Base-by-base conservation (phyloP, 2,888 invertebrate species). In the Dicyrtomina minuta region DNA sequence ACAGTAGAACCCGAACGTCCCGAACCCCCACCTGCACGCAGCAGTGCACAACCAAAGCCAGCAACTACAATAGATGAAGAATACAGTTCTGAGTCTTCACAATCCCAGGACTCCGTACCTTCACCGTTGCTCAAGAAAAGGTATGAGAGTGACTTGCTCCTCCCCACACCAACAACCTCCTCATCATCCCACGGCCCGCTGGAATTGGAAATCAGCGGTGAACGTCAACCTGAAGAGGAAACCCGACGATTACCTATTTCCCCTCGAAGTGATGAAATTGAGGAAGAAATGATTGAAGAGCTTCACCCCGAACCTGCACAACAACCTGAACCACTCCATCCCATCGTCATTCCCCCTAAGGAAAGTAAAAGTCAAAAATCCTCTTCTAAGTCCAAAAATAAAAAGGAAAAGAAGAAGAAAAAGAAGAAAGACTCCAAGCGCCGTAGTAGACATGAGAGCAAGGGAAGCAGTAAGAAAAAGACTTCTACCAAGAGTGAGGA, bases 91-190 rank as follows among this genome's bases (percentile, higher is more conserved):
- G 59, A 49, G 17, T 44, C 58, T 2, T 70, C 72, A 26, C 70
- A 70, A 24, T 77, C 75, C 1, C 67, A 74, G 55, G 78, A 78
- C 58, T 78, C 78, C 26, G 75, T 76, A 6, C 78, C 78, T 10
- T 78, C 78, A 6, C 78, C 78, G 5, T 68, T 78, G 2, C 65
- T 78, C 17, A 77, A 77, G 53, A 72, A 71, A 55, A 71, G 72
- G 24, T 75, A 75, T 65, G 74, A 75, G 53, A 17, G 17, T 51
- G 51, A 51, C 8, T 51, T 51, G 17, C 51, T 22, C 51, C 17
- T 20, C 2, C 17, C 51, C 17, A 17, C 51, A 2, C 3, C 51
- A 2, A n/a, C n/a, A n/a, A n/a, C 51, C 2, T 51, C 51, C 17
- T 51, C 51, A 2, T 17, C 51, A 2, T 22, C 17, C 10, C 51